Conservation (phyloP, 2,113 vertebrate genomes). For the Cacatua alba region DNA sequence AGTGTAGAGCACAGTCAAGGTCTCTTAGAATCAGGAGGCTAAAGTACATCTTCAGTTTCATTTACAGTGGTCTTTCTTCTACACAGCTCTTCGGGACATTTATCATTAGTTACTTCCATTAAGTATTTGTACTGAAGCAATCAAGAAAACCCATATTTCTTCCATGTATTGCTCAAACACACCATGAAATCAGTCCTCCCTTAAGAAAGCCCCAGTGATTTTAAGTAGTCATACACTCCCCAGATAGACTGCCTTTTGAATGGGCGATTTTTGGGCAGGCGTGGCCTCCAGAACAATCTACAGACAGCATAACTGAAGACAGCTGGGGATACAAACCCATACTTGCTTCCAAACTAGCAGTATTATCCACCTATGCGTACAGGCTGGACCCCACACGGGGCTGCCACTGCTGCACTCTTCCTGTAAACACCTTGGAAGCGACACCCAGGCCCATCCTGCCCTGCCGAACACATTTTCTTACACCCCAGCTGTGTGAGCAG, state of each 20-base stretch:
- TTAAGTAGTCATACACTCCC: not conserved
- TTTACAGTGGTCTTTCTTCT: not conserved
- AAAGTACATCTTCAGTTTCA: not conserved
- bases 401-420: not conserved
- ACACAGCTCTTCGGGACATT: not conserved
- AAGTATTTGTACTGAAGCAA: not conserved
- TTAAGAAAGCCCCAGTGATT: not conserved
- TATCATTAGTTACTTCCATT: not conserved
- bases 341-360: not conserved
- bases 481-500: not conserved
- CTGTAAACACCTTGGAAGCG: not conserved
- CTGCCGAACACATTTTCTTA: accelerated
- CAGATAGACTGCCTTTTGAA: not conserved
- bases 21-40: not conserved
- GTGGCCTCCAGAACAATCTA: not conserved
- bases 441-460: not conserved
- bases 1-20: not conserved
- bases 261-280: not conserved
- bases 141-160: not conserved
- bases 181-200: not conserved
- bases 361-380: too few species aligned
- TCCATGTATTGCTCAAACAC: not conserved
- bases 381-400: not conserved
- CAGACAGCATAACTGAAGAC: not conserved
- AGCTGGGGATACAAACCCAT: not conserved